Evolutionary conservation across 2,797 vertebrate species (phyloP), one percentile per base, ranked within the genome.

Genomic region (Ctenochaetus hawaiiensis): DNA sequence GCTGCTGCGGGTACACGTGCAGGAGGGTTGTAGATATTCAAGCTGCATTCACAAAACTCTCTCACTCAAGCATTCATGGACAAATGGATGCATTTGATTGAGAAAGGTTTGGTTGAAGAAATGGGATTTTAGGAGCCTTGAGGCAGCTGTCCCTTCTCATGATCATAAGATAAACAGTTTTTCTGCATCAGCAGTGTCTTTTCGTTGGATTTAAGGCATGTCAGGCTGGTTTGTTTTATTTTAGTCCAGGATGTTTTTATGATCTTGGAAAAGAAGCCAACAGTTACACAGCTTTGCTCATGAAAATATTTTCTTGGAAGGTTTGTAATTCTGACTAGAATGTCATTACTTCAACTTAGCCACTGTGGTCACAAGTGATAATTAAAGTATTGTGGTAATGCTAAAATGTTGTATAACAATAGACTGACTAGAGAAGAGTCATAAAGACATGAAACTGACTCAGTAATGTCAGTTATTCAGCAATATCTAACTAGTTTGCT

Each of bases 131-230:
- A 66, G 49, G n/a, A 2, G 45, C 65, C 75, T 78, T 0, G 0
- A 41, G 69, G 63, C 65, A 16, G 37, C 10, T 47, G 18, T 10
- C 54, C 12, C 26, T 56, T 45, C 47, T 34, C 53, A 39, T 72
- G 70, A 71, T 74, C 60, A 23, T 17, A 48, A 60, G 17, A 78
- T 18, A 26, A 43, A 52, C 41, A 56, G 49, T 18, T 26, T 44
- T 60, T 53, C 43, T 59, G 56, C 9, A 68, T 80, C 59, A 37
- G 3, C 11, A 2, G 49, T 2, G 4, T 44, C 2, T 59, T 57
- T 62, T 75, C 4, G 37, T 20, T 74, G 53, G 4, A 22, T 62
- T 8, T 49, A 6, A 64, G 12, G 13, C 23, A 22, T 3, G 10
- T 23, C 9, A 56, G 17, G 20, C 9, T 12, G 4, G 37, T 45